Conservation (phyloP, 2,888 invertebrate species). For the Caenorhabditis sulstoni region DNA sequence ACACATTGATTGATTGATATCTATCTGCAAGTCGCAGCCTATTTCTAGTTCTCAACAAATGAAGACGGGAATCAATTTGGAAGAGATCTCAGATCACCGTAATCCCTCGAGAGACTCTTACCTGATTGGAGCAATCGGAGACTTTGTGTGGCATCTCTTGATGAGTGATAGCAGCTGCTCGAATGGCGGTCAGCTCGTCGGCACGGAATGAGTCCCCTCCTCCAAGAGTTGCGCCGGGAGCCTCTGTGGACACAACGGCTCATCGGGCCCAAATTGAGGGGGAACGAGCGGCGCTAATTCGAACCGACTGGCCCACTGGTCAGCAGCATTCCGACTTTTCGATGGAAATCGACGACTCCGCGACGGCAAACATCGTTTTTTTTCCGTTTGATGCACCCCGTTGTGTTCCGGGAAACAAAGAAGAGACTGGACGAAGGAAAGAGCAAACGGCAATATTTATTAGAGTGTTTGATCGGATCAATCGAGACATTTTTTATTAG, state of each 20-base stretch:
- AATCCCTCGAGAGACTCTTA: background rate
- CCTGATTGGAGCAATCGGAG: slow-evolving; percentile 16
- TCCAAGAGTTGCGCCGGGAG: slow-evolving; percentile 20
- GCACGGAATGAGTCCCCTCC: slow-evolving; percentile 25
- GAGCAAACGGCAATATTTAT: slow-evolving; percentile 14
- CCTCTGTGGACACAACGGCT: slow-evolving; percentile 40
- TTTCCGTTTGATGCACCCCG: slow-evolving; percentile 17
- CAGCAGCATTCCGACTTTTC: slow-evolving; percentile 24
- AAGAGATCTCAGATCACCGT: too few relatives aligned
- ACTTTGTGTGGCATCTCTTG: slow-evolving; percentile 4
- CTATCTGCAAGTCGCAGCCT: background rate
- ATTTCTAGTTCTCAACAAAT: background rate
- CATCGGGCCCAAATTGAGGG: slow-evolving; percentile 37
- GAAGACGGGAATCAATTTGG: background rate
- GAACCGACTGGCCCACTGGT: slow-evolving; percentile 42
- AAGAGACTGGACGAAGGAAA: slow-evolving; percentile 4
- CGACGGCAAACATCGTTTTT: slow-evolving; percentile 45
- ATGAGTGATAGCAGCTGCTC: slow-evolving; percentile 7
- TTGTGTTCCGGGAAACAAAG: slow-evolving; percentile 19
- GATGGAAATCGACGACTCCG: slow-evolving; percentile 16
- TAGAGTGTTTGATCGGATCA: slow-evolving; percentile 35
- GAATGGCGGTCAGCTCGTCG: slow-evolving; percentile 6
- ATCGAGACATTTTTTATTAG: slow-evolving; percentile 24
- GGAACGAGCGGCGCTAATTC: slow-evolving; percentile 39
- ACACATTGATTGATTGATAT: background rate